Evolutionary conservation across 2,888 invertebrate genomes (phyloP).

Genomic region (Tanytarsus gracilentus): DNA sequence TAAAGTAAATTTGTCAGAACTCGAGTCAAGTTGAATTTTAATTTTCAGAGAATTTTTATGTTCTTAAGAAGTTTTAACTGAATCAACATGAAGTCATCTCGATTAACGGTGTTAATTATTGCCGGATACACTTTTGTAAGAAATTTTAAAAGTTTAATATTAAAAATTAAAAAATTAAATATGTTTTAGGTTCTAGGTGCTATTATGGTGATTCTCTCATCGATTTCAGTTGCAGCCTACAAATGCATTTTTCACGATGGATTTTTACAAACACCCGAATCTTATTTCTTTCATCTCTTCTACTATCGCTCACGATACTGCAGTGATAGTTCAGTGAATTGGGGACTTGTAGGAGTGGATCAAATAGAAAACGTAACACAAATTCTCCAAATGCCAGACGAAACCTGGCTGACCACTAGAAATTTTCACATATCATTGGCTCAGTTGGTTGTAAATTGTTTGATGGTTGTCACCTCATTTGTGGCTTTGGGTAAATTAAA

Average conservation of each 20-base stretch:
- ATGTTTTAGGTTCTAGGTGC: constrained; percentile 2
- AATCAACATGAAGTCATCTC: neutral
- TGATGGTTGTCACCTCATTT: neutral
- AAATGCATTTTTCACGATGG: constrained; percentile 8
- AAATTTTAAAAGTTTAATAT: neutral
- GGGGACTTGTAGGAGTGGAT: neutral
- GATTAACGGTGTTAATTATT: neutral
- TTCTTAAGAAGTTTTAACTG: neutral
- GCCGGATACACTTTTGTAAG: constrained; percentile 12
- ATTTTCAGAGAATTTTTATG: neutral
- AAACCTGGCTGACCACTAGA: neutral
- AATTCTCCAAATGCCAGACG: neutral
- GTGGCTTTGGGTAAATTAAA: constrained; percentile 1
- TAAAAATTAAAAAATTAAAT: neutral
- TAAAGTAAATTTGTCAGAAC: no score
- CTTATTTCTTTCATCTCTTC: constrained; percentile 17
- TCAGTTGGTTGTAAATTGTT: neutral
- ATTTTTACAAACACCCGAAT: neutral
- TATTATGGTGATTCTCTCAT: constrained; percentile 14
- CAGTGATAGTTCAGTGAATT: neutral
- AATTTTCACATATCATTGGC: neutral
- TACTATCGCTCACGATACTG: constrained; percentile 12
- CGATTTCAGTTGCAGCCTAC: constrained; percentile 5
- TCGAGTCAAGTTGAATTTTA: neutral
- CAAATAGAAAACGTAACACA: neutral